A percentile compares a stretch with the other conserved stretches of the same genome.
Evolutionary conservation across 2,888 invertebrate species (phyloP).

Genomic region (Microplitis deprimator): DNA sequence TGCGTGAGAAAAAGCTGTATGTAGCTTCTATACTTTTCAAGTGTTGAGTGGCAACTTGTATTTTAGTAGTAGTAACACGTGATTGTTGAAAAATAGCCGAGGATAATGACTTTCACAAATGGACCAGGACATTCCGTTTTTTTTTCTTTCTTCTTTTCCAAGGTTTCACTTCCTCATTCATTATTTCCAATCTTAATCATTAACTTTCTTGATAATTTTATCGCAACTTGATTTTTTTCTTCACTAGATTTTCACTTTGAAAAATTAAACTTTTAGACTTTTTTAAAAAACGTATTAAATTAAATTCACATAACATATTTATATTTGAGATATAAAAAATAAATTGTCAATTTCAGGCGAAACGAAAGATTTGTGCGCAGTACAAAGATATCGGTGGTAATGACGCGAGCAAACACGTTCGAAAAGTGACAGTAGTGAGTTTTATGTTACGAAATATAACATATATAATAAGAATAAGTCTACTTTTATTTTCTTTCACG

Average conservation of each 20-base stretch:
- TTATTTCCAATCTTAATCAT: constrained; percentile 2
- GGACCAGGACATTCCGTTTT: neutral
- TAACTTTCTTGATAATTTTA: neutral
- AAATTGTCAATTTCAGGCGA: neutral
- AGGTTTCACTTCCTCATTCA: constrained; percentile 4
- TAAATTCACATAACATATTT: neutral
- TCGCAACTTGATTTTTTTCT: too few species aligned
- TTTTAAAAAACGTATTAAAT: too few species aligned
- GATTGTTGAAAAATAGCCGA: constrained; percentile 7
- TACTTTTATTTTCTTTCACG: neutral
- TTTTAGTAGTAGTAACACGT: constrained; percentile 1
- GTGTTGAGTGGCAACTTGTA: neutral
- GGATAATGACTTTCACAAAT: constrained; percentile 16
- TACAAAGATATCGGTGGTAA: constrained; percentile 9
- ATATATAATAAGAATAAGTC: constrained; percentile 6
- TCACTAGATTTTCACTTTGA: too few species aligned
- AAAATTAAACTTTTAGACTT: too few species aligned
- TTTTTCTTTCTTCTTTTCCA: neutral
- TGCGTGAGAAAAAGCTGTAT: neutral
- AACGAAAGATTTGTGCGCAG: neutral
- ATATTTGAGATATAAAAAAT: neutral
- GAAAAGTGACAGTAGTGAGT: neutral
- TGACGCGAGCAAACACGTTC: constrained; percentile 12
- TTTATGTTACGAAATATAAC: neutral
- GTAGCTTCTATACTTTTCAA: neutral